Percentiles rank a stretch among this genome's conserved stretches.
phyloP scores from a whole-genome alignment of 2,888 invertebrate species.

The Acronicta psi region DNA sequence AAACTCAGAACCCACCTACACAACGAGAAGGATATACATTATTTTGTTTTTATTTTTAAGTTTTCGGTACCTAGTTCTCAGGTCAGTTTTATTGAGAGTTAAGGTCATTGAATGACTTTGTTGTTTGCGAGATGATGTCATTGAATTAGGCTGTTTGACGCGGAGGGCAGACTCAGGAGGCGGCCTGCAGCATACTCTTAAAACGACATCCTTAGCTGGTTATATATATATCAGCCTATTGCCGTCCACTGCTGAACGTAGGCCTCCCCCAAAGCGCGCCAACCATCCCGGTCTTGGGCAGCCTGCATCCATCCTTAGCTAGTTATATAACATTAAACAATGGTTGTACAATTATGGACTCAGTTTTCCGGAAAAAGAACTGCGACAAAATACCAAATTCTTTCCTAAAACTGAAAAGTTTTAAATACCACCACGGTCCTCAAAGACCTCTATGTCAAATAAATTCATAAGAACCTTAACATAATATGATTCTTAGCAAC shows the following conservation, averaged over 20 bases:
- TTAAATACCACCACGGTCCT: too few relatives aligned
- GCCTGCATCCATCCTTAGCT: too few relatives aligned
- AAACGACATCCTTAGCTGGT: too few relatives aligned
- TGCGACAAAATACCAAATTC: background rate
- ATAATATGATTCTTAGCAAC: too few relatives aligned
- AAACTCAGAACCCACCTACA: constrained; percentile 27
- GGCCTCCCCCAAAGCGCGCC: too few relatives aligned
- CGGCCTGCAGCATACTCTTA: background rate
- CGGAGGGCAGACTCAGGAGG: background rate
- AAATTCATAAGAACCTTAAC: too few relatives aligned
- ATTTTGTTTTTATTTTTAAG: constrained; percentile 37
- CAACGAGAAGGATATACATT: constrained; percentile 8
- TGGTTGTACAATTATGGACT: too few relatives aligned
- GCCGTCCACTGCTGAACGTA: too few relatives aligned
- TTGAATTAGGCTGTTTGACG: constrained; percentile 39
- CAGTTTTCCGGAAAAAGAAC: background rate
- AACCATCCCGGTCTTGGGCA: too few relatives aligned
- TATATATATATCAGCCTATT: too few relatives aligned
- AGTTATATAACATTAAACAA: too few relatives aligned
- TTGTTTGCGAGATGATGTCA: constrained; percentile 23
- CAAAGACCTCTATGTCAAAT: too few relatives aligned
- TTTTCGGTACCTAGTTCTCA: constrained; percentile 6
- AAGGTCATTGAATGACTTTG: constrained; percentile 34
- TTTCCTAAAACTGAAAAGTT: background rate
- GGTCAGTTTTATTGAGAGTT: constrained; percentile 32